These are phyloP conservation scores for Danaus plexippus DNA, from an alignment of 1,140 invertebrate species.

Conservation along the genomic window DNA sequence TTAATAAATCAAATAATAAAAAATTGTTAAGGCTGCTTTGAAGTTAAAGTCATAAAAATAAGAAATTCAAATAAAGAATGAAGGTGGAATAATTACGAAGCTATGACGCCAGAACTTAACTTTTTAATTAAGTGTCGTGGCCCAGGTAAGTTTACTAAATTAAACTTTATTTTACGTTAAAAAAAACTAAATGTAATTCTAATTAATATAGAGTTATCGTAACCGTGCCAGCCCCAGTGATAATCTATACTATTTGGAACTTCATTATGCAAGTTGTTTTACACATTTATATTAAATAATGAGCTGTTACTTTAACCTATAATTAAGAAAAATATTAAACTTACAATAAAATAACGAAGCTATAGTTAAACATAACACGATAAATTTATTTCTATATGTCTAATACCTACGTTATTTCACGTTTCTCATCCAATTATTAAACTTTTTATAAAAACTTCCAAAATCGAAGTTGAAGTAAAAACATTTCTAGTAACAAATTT, in stretches of 20 bases:
- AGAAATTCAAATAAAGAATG: too few relatives aligned
- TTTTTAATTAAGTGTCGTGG: too few relatives aligned
- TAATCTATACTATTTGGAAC: too few relatives aligned
- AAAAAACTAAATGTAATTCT: not conserved
- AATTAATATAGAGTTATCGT: not conserved
- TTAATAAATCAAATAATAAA: too few relatives aligned
- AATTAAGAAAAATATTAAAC: not conserved
- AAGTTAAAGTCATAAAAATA: too few relatives aligned
- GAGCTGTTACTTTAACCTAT: not conserved
- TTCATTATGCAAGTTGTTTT: too few relatives aligned
- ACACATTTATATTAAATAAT: not conserved
- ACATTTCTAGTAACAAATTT: conserved; percentile 19
- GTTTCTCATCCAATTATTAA: conserved; percentile 24
- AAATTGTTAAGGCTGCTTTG: too few relatives aligned
- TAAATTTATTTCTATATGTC: conserved; percentile 14
- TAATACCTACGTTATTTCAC: conserved; percentile 21
- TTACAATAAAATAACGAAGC: not conserved
- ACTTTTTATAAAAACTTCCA: conserved; percentile 23
- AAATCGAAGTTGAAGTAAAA: conserved; percentile 16
- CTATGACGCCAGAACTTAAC: too few relatives aligned
- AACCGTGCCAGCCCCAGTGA: not conserved
- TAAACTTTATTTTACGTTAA: too few relatives aligned
- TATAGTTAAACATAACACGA: conserved; percentile 3
- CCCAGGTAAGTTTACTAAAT: too few relatives aligned
- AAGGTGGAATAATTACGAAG: too few relatives aligned